Conservation (phyloP, 2,797 vertebrate species). For the Denticeps clupeoides region DNA sequence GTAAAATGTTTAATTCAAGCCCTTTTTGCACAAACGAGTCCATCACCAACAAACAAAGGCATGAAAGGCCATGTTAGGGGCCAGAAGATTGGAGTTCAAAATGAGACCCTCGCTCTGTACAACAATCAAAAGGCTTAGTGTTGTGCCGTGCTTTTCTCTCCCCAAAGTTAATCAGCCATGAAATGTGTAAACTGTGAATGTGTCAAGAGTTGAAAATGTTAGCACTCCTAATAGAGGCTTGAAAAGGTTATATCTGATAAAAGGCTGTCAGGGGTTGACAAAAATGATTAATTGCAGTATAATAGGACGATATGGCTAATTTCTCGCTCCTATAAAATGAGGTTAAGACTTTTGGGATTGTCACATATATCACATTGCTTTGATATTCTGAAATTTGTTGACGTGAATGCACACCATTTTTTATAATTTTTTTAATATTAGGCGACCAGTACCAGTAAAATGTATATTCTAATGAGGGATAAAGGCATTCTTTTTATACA, state of each 20-base stretch:
- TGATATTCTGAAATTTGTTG: constrained; percentile 81
- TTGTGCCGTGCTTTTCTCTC: constrained; percentile 52
- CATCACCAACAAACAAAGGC: no score
- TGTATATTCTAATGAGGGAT: no score
- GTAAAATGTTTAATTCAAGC: no score
- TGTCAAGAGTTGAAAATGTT: constrained; percentile 98
- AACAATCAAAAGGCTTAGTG: constrained; percentile 39
- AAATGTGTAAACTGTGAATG: constrained; percentile 86
- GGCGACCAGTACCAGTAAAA: no score
- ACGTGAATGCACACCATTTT: constrained; percentile 56
- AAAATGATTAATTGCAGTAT: constrained; percentile 96
- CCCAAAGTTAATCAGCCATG: constrained; percentile 93
- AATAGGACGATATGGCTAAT: constrained; percentile 98
- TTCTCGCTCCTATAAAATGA: constrained; percentile 87
- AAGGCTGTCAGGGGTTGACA: constrained; percentile 89
- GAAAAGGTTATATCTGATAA: constrained; percentile 99
- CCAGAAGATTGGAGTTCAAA: no score
- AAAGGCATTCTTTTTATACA: no score
- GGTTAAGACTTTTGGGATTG: constrained; percentile 83
- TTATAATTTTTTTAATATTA: constrained; percentile 23
- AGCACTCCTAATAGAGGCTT: constrained; percentile 91
- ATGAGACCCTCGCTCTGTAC: constrained; percentile 20
- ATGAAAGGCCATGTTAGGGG: no score
- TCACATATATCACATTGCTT: constrained; percentile 79
- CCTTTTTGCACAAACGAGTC: no score